Base-by-base conservation (phyloP, 2,797 vertebrate genomes). In the Parauchenoglanis punctatus region DNA sequence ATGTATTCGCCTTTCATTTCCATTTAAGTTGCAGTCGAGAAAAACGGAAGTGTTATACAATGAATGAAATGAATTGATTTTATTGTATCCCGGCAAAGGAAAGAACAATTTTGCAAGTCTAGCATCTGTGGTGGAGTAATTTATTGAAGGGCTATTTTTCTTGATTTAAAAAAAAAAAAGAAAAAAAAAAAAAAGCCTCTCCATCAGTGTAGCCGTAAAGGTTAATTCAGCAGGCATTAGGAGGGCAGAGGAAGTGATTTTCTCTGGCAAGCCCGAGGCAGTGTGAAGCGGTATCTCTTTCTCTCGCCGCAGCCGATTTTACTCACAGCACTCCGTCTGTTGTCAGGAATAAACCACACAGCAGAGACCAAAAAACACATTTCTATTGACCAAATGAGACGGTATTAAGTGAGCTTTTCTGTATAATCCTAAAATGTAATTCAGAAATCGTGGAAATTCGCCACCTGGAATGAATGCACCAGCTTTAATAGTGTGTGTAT, bases 201-300 rank as follows among this genome's bases (percentile, higher is more conserved):
- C 35, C 78, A 80, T 31, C 77, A 59, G 56, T 59, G 56, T 35
- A 81, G 56, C 58, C 12, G 61, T n/a, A 81, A 81, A 81, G 78
- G 83, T 72, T 89, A 83, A 88, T 88, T 68, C 73, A 81, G 85
- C 65, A 56, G n/a, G 25, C 63, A 70, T 82, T 68, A 83, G 70
- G 78, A 85, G 70, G 78, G 80, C 83, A 84, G 65, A 46, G 11
- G 63, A 49, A n/a, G 58, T 44, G 56, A 81, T 44, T 81, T 81
- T 63, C 78, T 61, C 35, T 81, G 56, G 58, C 31, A n/a, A 23
- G 20, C 78, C 23, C 3, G 58, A 63, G 78, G 35, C 35, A 0
- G 13, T 15, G 13, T 44, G 31, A 81, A 52, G 75, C 59, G 11
- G 49, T 67, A 25, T 83, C 82, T 82, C 72, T 75, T 23, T 13